A percentile compares a stretch with the other conserved stretches of the same genome.
phyloP scores from a whole-genome alignment of 2,888 invertebrate genomes.

The Cantharis rufa region DNA sequence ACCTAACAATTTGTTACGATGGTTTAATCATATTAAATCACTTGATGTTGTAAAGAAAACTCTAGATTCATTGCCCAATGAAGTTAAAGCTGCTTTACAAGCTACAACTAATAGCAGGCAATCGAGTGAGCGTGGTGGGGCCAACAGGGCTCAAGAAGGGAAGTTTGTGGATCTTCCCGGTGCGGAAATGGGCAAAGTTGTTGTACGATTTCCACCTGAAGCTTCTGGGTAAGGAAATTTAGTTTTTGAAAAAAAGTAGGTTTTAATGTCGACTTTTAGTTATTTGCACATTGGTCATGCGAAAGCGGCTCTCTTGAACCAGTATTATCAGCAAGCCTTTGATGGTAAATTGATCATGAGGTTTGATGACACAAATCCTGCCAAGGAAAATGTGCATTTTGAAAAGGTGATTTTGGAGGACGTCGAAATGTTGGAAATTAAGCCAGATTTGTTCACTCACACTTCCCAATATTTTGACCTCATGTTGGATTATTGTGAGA shows the following conservation, averaged over 20 bases:
- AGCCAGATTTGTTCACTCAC: slow-evolving; percentile 90
- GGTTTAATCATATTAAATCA: slow-evolving; percentile 70
- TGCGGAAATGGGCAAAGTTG: slow-evolving; percentile 96
- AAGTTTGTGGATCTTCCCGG: slow-evolving; percentile 96
- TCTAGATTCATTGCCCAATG: slow-evolving; percentile 61
- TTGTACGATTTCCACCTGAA: slow-evolving; percentile 99
- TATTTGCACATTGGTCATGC: slow-evolving; percentile 98
- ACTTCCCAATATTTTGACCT: slow-evolving; percentile 97
- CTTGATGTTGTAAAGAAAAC: slow-evolving; percentile 63
- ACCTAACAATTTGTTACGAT: slow-evolving; percentile 65
- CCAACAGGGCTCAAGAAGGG: slow-evolving; percentile 57
- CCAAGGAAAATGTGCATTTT: slow-evolving; percentile 96
- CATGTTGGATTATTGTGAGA: slow-evolving; percentile 86
- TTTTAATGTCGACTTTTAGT: slow-evolving; percentile 52
- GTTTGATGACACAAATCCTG: slow-evolving; percentile 99
- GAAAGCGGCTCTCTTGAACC: slow-evolving; percentile 97
- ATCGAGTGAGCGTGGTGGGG: slow-evolving; percentile 29
- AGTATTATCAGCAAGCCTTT: slow-evolving; percentile 92
- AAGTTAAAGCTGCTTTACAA: slow-evolving; percentile 51
- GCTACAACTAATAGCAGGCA: slow-evolving; percentile 32
- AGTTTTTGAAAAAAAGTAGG: not conserved
- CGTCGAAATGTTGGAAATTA: slow-evolving; percentile 85
- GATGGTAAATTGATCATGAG: slow-evolving; percentile 96
- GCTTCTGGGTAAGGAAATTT: slow-evolving; percentile 79
- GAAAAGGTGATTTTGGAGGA: slow-evolving; percentile 97